Base-by-base conservation (phyloP, 2,888 invertebrate species). In the Eucriotettix oculatus region DNA sequence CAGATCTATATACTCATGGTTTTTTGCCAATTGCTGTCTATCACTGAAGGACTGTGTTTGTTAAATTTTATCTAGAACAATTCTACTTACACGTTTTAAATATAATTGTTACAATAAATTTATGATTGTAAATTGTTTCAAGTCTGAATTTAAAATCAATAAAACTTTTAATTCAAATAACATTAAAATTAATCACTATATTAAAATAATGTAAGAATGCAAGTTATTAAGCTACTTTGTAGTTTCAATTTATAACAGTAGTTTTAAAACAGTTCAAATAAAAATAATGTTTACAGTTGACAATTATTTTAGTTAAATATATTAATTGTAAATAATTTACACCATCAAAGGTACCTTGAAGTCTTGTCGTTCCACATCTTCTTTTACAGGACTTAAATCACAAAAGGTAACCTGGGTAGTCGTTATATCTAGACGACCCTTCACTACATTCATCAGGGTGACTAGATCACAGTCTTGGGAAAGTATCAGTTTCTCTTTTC, bases 381-480 rank as follows among this genome's bases (percentile, higher is more conserved):
- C 76, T 16, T 74, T 72, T n/a, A 75, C 71, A 16, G 77, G 75
- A 66, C 78, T 79, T 59, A 78, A 70, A 69, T 83, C 82, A 66
- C 78, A 76, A 69, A 82, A 83, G 63, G 78, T 80, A 58, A 83
- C 75, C 62, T 79, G 72, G 16, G 76, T 77, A 58, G 78, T 80
- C 61, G 82, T 82, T 62, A 83, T 76, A 71, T 83, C 83, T 43
- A 83, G 74, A 54, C 79, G 76, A 44, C 82, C 83, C 70, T 79
- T 79, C 41, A 82, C 75, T 62, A 78, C 77, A 56, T 78, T 78
- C 75, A 79, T 79, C 54, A 82, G 68, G 0, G 81, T 82, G 43
- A 83, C 78, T 14, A 83, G 72, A 65, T 82, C 80, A 68, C 82
- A 83, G 55, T 82, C 80, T 68, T 81, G 81, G 10, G 78, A 76